phyloP scores from a whole-genome alignment of 1,140 invertebrate genomes.

The Steinernema khuongi region DNA sequence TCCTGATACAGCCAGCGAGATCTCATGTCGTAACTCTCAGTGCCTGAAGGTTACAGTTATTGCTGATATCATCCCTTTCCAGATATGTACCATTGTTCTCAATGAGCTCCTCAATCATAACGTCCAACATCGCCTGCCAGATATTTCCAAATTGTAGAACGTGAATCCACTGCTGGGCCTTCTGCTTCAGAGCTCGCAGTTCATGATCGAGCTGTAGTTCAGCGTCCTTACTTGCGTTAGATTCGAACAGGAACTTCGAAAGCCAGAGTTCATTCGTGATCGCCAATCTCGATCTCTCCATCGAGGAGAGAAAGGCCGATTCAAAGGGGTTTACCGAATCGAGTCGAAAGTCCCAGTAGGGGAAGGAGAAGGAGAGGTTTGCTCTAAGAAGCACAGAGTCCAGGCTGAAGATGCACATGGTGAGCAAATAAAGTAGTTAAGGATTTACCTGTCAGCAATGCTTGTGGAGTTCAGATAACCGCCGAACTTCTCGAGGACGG shows the following conservation, averaged over 20 bases:
- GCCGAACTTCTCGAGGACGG: not conserved
- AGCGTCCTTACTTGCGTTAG: not conserved
- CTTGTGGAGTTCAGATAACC: not conserved
- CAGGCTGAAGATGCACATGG: slow-evolving; percentile 1
- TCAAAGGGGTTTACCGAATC: not conserved
- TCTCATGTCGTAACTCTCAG: not conserved
- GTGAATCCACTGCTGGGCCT: not conserved
- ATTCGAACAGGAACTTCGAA: not conserved
- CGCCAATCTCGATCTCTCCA: not conserved
- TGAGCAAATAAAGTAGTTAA: not conserved
- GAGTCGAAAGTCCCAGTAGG: slow-evolving; percentile 5
- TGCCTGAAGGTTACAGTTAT: no score
- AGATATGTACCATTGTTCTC: not conserved
- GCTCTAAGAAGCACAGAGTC: not conserved
- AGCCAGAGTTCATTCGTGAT: not conserved
- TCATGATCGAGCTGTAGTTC: not conserved
- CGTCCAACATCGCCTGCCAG: not conserved
- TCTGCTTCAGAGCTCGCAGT: not conserved
- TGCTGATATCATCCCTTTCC: no score
- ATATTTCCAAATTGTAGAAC: not conserved
- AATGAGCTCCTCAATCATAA: not conserved
- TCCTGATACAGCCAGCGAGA: not conserved
- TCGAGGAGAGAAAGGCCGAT: not conserved
- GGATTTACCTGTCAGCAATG: not conserved
- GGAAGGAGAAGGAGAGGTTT: slow-evolving; percentile 19